These are phyloP conservation scores for Sternarchorhynchus goeldii DNA, from an alignment of 2,797 vertebrate genomes.

Conservation along the genomic window DNA sequence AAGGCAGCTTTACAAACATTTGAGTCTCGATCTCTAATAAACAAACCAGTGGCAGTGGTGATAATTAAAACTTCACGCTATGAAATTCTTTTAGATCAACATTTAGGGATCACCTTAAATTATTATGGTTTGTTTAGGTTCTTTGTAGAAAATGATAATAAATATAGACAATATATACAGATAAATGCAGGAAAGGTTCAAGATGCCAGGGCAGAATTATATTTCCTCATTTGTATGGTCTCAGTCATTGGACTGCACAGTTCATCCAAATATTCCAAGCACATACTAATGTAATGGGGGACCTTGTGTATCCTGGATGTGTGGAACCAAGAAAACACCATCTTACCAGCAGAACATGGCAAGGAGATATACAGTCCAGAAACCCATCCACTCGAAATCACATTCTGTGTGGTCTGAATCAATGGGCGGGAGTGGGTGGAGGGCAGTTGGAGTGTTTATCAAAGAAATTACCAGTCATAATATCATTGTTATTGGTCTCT, in stretches of 20 bases:
- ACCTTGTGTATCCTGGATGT: background rate
- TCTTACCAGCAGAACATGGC: constrained; percentile 37
- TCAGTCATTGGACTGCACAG: background rate
- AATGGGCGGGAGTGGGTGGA: constrained; percentile 23
- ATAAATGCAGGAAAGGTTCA: too few species aligned
- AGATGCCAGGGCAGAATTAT: too few species aligned
- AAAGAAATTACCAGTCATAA: constrained; percentile 76
- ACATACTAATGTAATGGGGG: constrained; percentile 11
- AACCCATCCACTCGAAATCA: constrained; percentile 36
- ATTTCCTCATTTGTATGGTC: background rate
- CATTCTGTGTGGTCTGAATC: constrained; percentile 51
- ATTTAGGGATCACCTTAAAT: too few species aligned
- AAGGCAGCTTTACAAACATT: too few species aligned
- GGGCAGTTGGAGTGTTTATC: constrained; percentile 68
- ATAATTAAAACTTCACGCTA: too few species aligned
- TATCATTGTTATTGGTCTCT: constrained; percentile 77
- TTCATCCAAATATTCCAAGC: constrained; percentile 9
- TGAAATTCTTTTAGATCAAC: too few species aligned
- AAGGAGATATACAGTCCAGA: constrained; percentile 37
- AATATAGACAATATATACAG: too few species aligned
- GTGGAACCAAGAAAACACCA: constrained; percentile 34
- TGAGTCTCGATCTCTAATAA: too few species aligned
- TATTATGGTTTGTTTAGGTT: too few species aligned
- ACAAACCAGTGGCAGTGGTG: too few species aligned
- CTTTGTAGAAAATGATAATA: too few species aligned